phyloP scores from a whole-genome alignment of 1,140 invertebrate genomes.

The Drosophila auraria region DNA sequence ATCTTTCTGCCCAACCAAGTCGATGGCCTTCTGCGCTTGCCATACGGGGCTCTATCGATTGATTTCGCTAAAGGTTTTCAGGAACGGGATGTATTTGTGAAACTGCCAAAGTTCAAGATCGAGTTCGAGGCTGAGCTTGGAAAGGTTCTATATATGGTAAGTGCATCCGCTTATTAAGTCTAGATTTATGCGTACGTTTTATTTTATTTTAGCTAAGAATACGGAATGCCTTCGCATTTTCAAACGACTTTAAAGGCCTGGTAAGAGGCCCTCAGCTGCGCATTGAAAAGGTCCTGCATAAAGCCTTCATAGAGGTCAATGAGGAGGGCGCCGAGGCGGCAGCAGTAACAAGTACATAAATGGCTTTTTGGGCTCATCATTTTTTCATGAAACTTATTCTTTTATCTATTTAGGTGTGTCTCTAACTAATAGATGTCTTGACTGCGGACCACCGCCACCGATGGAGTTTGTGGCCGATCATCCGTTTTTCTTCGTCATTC shows the following conservation, averaged over 20 bases:
- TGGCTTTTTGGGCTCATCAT: background rate
- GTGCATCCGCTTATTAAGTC: background rate
- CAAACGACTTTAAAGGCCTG: slow-evolving; percentile 88
- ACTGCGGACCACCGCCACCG: too few relatives aligned
- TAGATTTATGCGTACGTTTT: background rate
- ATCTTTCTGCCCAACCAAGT: slow-evolving; percentile 86
- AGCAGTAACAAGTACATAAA: slow-evolving; percentile 76
- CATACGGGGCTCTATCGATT: slow-evolving; percentile 60
- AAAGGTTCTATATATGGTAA: slow-evolving; percentile 85
- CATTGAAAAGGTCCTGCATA: slow-evolving; percentile 86
- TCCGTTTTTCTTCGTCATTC: slow-evolving; percentile 59
- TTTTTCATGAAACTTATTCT: background rate
- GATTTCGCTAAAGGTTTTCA: slow-evolving; percentile 71
- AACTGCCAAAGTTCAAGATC: slow-evolving; percentile 88
- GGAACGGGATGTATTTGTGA: slow-evolving; percentile 61
- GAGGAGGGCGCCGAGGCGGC: slow-evolving; percentile 87
- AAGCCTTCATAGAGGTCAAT: slow-evolving; percentile 87
- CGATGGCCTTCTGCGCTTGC: slow-evolving; percentile 85
- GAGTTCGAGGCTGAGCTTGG: slow-evolving; percentile 86
- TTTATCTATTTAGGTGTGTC: too few relatives aligned
- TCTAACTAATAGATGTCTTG: too few relatives aligned
- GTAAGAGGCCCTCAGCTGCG: slow-evolving; percentile 79
- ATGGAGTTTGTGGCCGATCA: slow-evolving; percentile 54
- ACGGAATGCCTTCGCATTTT: slow-evolving; percentile 86
- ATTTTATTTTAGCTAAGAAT: slow-evolving; percentile 86